A percentile compares a stretch with the other conserved stretches of the same genome.
phyloP scores from a whole-genome alignment of 2,888 invertebrate genomes.

The Macrosiphum euphorbiae region DNA sequence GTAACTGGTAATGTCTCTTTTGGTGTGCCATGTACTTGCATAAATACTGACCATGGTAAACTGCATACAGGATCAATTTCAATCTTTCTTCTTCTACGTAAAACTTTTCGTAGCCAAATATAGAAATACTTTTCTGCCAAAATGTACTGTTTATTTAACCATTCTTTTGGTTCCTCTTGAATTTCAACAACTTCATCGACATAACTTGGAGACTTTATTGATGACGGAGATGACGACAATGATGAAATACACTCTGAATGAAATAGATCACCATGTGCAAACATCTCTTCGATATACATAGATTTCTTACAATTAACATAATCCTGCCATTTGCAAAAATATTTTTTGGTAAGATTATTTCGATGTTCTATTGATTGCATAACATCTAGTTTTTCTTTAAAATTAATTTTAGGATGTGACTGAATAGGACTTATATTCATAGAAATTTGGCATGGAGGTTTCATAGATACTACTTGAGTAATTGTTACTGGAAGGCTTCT shows the following conservation, averaged over 20 bases:
- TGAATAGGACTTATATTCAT: neutral
- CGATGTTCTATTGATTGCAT: conserved; percentile 29
- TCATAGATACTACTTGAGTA: neutral
- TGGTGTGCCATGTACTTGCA: conserved; percentile 54
- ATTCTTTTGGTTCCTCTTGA: conserved; percentile 19
- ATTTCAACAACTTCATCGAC: neutral
- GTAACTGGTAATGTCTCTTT: neutral
- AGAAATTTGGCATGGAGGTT: neutral
- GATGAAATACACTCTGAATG: conserved; percentile 52
- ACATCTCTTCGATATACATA: conserved; percentile 40
- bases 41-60: conserved; percentile 54
- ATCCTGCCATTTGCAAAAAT: conserved; percentile 41
- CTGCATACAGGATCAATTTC: conserved; percentile 45
- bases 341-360: conserved; percentile 40
- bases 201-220: neutral
- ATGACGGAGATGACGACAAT: conserved; percentile 41
- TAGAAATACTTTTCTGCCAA: conserved; percentile 59
- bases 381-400: neutral
- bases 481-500: neutral
- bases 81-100: conserved; percentile 50
- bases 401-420: neutral
- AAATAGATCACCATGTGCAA: conserved; percentile 5
- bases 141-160: conserved; percentile 17
- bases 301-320: conserved; percentile 26
- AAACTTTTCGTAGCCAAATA: conserved; percentile 46